A percentile compares a stretch with the other conserved stretches of the same genome.
Evolutionary conservation across 2,113 vertebrate genomes (phyloP).

Genomic region (Xyrauchen texanus): DNA sequence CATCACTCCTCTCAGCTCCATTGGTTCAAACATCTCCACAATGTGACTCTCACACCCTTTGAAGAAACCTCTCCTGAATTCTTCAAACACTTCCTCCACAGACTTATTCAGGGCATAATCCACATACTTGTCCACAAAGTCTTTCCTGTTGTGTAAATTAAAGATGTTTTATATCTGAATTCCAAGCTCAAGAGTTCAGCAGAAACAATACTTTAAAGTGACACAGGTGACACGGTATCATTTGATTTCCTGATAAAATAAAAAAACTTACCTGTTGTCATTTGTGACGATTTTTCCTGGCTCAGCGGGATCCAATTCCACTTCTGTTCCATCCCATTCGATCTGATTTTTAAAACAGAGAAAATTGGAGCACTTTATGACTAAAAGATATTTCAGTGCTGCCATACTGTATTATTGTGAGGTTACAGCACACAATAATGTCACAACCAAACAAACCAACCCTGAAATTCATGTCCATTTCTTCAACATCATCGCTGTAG

Average conservation of each 20-base stretch:
- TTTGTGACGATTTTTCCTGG: slow-evolving; percentile 64
- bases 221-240: too few species aligned
- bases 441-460: slow-evolving; percentile 20
- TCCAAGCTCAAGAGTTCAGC: too few species aligned
- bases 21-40: slow-evolving; percentile 75
- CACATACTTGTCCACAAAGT: slow-evolving; percentile 75
- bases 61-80: slow-evolving; percentile 82
- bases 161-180: too few species aligned
- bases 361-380: not conserved
- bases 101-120: slow-evolving; percentile 79
- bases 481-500: slow-evolving; percentile 37
- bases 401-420: not conserved
- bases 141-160: slow-evolving; percentile 61
- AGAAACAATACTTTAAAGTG: too few species aligned
- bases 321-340: slow-evolving; percentile 59
- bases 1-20: slow-evolving; percentile 76
- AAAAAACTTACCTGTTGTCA: slow-evolving; percentile 66
- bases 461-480: slow-evolving; percentile 11
- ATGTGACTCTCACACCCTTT: slow-evolving; percentile 74
- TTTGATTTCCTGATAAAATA: not conserved
- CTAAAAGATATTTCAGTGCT: too few species aligned
- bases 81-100: slow-evolving; percentile 72
- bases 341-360: slow-evolving; percentile 65
- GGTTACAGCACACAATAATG: not conserved
- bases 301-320: slow-evolving; percentile 66